Conservation (phyloP, 2,113 vertebrate species). For the Mus pahari region DNA sequence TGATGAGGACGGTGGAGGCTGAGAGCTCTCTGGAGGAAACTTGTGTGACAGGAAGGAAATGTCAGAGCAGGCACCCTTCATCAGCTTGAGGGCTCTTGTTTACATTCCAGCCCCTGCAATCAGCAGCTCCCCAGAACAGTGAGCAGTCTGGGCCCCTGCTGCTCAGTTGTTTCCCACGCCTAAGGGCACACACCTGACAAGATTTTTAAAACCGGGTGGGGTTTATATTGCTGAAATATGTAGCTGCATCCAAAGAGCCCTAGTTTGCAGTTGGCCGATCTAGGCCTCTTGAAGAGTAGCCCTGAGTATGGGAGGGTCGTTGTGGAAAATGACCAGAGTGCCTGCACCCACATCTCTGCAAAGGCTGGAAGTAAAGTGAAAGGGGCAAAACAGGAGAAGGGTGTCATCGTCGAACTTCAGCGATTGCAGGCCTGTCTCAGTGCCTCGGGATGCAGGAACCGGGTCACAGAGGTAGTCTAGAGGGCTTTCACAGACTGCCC, state of each 20-base stretch:
- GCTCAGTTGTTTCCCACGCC: not conserved
- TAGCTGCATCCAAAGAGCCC: not conserved
- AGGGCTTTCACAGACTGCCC: not conserved
- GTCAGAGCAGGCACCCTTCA: conserved; percentile 2
- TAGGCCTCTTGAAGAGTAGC: not conserved
- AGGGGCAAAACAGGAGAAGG: not conserved
- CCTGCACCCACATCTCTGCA: not conserved
- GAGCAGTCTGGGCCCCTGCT: not conserved
- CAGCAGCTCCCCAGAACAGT: not conserved
- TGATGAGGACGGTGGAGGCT: not conserved
- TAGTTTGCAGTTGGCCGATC: not conserved
- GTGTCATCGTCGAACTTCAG: not conserved
- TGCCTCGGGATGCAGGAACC: not conserved
- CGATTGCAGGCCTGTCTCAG: not conserved
- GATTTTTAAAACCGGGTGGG: not conserved
- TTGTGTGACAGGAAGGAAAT: conserved; percentile 12
- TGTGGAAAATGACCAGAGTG: not conserved
- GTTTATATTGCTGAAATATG: not conserved
- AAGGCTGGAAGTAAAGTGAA: not conserved
- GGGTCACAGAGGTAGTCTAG: not conserved
- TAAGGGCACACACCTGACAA: not conserved
- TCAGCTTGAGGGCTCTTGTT: conserved; percentile 1
- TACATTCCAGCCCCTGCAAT: not conserved
- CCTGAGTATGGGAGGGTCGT: not conserved
- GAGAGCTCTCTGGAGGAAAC: not conserved